Evolutionary conservation across 2,888 invertebrate species (phyloP), one percentile per base, ranked within the genome.

Genomic region (Mactromeris polynyma): DNA sequence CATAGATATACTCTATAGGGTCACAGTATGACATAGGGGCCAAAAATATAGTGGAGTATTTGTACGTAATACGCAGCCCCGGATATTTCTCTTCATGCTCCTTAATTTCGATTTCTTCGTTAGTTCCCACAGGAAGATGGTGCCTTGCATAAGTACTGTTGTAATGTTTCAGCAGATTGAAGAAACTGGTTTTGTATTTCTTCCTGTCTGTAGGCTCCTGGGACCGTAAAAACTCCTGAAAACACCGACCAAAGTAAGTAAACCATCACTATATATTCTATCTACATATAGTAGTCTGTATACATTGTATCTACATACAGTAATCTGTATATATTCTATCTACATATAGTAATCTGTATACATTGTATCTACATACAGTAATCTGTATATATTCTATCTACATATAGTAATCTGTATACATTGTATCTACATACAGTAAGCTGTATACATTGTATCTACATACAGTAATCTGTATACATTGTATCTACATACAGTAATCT

Each of bases 11-110:
- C 38, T 95, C 93, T 87, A 96, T 97, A 4, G 97, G 96, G 89
- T 97, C 97, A 93, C 97, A 97, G 93, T 97, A 96, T 31, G 96
- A 95, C 92, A 96, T 96, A 4, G 97, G 96, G 2, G 97, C 96
- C 58, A 96, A 94, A 90, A 97, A 97, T 78, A 97, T 97, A 19
- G 96, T 96, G 26, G 97, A 97, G 92, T 96, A 96, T 26, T 96
- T 94, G 89, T 96, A 96, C 17, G 96, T 95, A n/a, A 97, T 96
- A 40, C 96, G 90, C 54, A 97, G 94, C 7, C 96, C 96, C 17
- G 96, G 96, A 83, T 96, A 96, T 79, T 93, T 93, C 0, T 89
- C 90, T 69, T 95, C 95, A 51, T 95, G 94, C 73, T 95, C 95
- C 26, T 92, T 89, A 21, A 96, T 95, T 79, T 97, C 94, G 31